Base-by-base conservation (phyloP, 2,888 invertebrate species). In the Argynnis bischoffii region DNA sequence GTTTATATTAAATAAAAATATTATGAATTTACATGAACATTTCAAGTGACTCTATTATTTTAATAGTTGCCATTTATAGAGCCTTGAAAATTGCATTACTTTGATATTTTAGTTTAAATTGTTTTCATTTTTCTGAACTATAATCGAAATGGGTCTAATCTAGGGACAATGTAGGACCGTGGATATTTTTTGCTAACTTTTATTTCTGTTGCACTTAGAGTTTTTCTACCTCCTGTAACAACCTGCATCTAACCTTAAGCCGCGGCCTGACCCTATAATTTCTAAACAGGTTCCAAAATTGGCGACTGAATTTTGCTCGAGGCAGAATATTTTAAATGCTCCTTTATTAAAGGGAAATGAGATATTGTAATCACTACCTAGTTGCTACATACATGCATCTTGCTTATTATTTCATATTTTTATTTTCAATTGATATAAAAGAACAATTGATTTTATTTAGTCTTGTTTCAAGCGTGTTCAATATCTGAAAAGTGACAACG, bases 211-310 rank as follows among this genome's bases (percentile, higher is more conserved):
- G 41, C 61, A 63, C 69, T 63, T 69, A 74, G 67, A 68, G 67
- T 66, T 66, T 70, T 70, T 65, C 53, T 65, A 61, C 70, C 55
- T 67, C 64, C 51, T 74, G 74, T 79, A 77, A 75, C 78, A 81
- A 78, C 76, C 77, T 77, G 74, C 77, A 74, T 78, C 82, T 86
- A 84, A 85, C 82, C 82, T 81, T 81, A 76, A 77, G 78, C 78
- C 78, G 70, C 75, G 78, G 78, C 75, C 81, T 88, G 85, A 86
- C 90, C 91, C 89, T 92, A 89, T 92, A 92, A 92, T 92, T 92
- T 92, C 90, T 91, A 91, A 92, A 91, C 92, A 81, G 88, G 92
- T 91, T 91, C 84, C 83, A 78, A 92, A 92, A 92, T 90, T 91
- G 90, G 89, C 90, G 86, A 87, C 86, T 84, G 84, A 82, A 84